Base-by-base conservation (phyloP, 2,113 vertebrate species). In the Marmota flaviventris region DNA sequence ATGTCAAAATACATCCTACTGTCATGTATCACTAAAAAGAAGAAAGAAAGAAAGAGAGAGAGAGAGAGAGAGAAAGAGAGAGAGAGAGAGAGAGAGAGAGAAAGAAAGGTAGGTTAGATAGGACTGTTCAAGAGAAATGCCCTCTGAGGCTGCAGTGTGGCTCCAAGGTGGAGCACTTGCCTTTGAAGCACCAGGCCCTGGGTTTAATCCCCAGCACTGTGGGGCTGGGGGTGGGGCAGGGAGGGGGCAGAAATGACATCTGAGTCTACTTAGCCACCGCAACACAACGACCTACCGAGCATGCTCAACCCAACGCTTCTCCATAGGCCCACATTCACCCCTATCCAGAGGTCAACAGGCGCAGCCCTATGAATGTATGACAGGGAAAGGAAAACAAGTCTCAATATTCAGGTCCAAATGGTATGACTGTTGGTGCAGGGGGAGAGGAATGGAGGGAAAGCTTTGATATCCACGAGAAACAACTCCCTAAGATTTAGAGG, bases 391-490 rank as follows among this genome's bases (percentile, higher is more conserved):
- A 78, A 58, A 82, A 85, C 73, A 78, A 75, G 76, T 89, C 91
- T 72, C 61, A 70, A 27, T 34, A 65, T 0, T 1, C 75, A 97
- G 83, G 58, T 87, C 42, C 77, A 65, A 3, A 37, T 14, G 39
- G 39, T 56, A 61, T 89, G 39, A 93, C 1, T 48, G 37, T 92
- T 67, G 94, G 77, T 56, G 39, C 58, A 8, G 25, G 39, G 63
- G 37, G 45, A 85, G 87, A 76, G 45, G 85, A 94, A 85, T 85
- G 24, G 94, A 90, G 13, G 53, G 3, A 81, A 81, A 17, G 70
- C 29, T 97, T 97, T 86, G 56, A 89, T 94, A 90, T 93, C 76
- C 72, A 70, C 90, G 96, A 48, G 96, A 48, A 98, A 34, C 89
- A 94, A 88, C 69, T 96, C 39, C 2, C 12, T 81, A 51, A 95